Base-by-base conservation (phyloP, 2,113 vertebrate species). In the Chaetodon auriga region DNA sequence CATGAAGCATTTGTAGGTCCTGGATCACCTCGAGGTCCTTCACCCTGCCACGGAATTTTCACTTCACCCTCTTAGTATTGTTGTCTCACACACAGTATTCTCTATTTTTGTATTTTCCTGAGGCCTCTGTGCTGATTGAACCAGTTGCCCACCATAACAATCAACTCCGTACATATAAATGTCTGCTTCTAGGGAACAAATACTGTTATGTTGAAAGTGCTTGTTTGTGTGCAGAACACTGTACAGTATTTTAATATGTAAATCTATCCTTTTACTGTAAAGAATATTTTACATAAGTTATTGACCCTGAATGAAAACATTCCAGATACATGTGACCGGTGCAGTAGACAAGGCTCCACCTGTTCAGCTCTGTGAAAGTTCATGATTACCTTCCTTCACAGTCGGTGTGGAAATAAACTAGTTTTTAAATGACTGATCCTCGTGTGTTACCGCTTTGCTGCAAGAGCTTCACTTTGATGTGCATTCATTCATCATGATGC, bases 211-310 rank as follows among this genome's bases (percentile, higher is more conserved):
- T 75, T 75, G 19, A 58, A 70, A 81, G 82, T 78, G 64, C 69
- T 90, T 83, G 58, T 49, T 79, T 80, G 68, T 55, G 75, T 80
- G 82, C 63, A 83, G 87, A 91, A 82, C 35, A 62, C 54, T 92
- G 91, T 89, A 92, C 84, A 90, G 90, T 93, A 91, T 91, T 94
- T 94, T 93, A 88, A 73, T 88, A 92, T 87, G 72, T 92, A 57
- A 75, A 75, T 86, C 64, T 73, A 82, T 79, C 81, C 63, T 87
- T 90, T 88, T 85, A 79, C 69, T 86, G 87, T 83, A 63, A 87
- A 91, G 81, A 83, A 55, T 86, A 91, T 89, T 90, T 92, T 90
- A 88, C 66, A 87, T 82, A 92, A 91, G 78, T 91, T 92, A 92
- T 93, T 91, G 81, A 83, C 84, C 66, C 73, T 81, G 38, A 83